Evolutionary conservation across 2,113 vertebrate species (phyloP).

Genomic region (Psephotus haematonotus): DNA sequence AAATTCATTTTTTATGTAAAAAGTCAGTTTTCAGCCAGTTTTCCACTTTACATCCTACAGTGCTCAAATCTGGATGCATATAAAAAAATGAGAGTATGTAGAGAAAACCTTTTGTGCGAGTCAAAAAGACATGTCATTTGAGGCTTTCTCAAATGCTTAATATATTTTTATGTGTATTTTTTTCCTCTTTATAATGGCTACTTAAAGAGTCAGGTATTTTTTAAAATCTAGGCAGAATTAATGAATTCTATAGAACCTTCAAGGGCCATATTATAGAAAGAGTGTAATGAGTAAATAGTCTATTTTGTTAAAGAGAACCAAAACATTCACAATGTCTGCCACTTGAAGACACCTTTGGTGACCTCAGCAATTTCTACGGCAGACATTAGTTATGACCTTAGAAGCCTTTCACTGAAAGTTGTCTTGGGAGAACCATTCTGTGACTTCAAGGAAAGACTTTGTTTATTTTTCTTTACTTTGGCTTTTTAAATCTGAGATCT

Average conservation of each 20-base stretch:
- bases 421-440: neutral
- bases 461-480: neutral
- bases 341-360: neutral
- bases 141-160: neutral
- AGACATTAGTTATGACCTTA: neutral
- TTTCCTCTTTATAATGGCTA: neutral
- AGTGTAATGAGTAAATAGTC: neutral
- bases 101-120: neutral
- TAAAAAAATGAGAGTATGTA: neutral
- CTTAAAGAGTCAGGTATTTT: neutral
- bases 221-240: neutral
- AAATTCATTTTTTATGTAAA: neutral
- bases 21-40: neutral
- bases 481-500: neutral
- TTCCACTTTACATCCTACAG: neutral
- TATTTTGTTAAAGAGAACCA: neutral
- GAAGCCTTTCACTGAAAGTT: neutral
- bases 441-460: neutral
- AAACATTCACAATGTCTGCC: neutral
- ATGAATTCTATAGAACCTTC: neutral
- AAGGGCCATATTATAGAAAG: neutral
- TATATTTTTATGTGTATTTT: neutral
- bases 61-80: neutral
- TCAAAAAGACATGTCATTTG: neutral
- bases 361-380: neutral